These are phyloP conservation scores for Mercenaria mercenaria DNA, from an alignment of 1,140 invertebrate species.

Conservation along the genomic window DNA sequence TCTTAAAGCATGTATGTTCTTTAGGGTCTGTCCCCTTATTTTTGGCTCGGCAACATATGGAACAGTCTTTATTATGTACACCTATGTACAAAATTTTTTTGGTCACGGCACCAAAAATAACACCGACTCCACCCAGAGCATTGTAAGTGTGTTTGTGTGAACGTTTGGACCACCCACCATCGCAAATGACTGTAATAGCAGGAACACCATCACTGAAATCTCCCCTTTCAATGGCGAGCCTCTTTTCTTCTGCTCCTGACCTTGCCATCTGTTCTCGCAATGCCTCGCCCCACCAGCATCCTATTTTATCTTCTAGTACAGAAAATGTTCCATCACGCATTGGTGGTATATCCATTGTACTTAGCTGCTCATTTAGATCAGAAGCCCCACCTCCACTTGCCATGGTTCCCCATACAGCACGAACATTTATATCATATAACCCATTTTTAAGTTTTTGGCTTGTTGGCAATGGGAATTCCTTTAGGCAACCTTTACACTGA, in stretches of 20 bases:
- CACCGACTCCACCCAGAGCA: slow-evolving; percentile 67
- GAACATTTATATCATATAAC: not conserved
- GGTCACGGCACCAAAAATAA: slow-evolving; percentile 83
- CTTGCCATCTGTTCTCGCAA: slow-evolving; percentile 17
- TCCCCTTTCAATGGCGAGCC: slow-evolving; percentile 51
- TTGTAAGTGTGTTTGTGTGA: slow-evolving; percentile 65
- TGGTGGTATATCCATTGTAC: too few species aligned
- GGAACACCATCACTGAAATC: too few species aligned
- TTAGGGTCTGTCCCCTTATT: not conserved
- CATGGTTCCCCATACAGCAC: too few species aligned
- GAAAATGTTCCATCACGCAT: not conserved
- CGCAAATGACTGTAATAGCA: too few species aligned
- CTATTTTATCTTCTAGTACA: slow-evolving; percentile 23
- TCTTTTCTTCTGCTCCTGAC: slow-evolving; percentile 22
- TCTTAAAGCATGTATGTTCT: slow-evolving; percentile 70
- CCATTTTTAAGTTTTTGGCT: too few species aligned
- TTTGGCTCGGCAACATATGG: slow-evolving; percentile 74
- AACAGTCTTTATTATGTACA: slow-evolving; percentile 85
- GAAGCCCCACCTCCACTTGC: too few species aligned
- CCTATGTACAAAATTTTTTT: slow-evolving; percentile 84
- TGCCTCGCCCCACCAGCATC: not conserved
- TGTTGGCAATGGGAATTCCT: too few species aligned
- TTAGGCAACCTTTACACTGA: not conserved
- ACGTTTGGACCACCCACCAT: slow-evolving; percentile 64
- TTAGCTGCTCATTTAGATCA: too few species aligned